Base-by-base conservation (phyloP, 1,140 invertebrate genomes). In the Drosophila repleta region DNA sequence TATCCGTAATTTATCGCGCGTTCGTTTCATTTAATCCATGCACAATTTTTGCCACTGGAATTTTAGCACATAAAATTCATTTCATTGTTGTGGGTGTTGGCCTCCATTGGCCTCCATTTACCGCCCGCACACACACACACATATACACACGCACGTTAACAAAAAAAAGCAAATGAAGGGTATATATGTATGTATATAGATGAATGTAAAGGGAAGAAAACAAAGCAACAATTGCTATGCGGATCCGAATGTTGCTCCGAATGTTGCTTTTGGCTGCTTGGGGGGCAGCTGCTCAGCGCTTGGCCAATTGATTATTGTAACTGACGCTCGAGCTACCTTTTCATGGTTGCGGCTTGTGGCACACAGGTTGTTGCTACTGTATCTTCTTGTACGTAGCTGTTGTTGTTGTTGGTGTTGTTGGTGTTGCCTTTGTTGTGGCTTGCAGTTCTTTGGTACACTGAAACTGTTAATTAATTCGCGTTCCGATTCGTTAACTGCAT, bases 391-490 rank as follows among this genome's bases (percentile, higher is more conserved):
- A 37, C 45, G 49, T 55, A 37, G 39, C 11, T 48, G 63, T 4
- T 57, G 26, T 17, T 17, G 62, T 5, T 56, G 51, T 17, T 74
- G 24, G 4, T 26, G 48, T 53, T 45, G 39, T 8, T 55, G 63
- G 3, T 57, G 26, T 17, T 13, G 62, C 4, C 48, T 45, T 10
- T 74, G 49, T 11, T 75, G 49, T 70, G 46, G 57, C 62, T 72
- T 76, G 78, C 78, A 80, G 82, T 87, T 85, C 82, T 82, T 77
- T 82, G 78, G 78, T 87, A 78, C 82, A 87, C 83, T 81, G 79
- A 79, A 88, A 83, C 83, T 88, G 83, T 87, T 88, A 87, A 88
- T 88, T 87, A 87, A 88, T 83, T 88, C 79, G 58, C 83, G 82
- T 88, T 87, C 84, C 83, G 83, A 83, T 88, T 87, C 83, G 83